Evolutionary conservation across 2,888 invertebrate species (phyloP).

Genomic region (Dynastes grantii): DNA sequence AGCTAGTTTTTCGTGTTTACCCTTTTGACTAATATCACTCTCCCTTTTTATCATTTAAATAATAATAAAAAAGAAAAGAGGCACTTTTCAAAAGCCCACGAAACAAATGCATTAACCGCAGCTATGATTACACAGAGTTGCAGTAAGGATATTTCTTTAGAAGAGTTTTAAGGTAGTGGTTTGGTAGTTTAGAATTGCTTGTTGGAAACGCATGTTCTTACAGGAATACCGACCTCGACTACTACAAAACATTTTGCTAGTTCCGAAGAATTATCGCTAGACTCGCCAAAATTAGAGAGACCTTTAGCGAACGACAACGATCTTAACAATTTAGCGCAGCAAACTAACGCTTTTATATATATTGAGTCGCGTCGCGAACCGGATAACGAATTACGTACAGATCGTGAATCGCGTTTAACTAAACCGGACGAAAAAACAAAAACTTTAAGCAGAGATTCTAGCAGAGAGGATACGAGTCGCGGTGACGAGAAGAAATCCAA

Average conservation of each 20-base stretch:
- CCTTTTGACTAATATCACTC: conserved; percentile 52
- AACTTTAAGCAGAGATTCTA: conserved; percentile 56
- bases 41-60: conserved; percentile 17
- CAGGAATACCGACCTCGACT: conserved; percentile 69
- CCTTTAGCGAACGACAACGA: conserved; percentile 47
- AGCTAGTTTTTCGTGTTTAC: conserved; percentile 60
- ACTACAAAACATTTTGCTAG: conserved; percentile 66
- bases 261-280: conserved; percentile 62
- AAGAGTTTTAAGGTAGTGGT: conserved; percentile 56
- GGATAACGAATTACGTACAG: conserved; percentile 57
- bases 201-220: conserved; percentile 71
- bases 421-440: conserved; percentile 53
- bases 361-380: conserved; percentile 67
- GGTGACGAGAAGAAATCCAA: conserved; percentile 66
- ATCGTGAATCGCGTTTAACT: conserved; percentile 52
- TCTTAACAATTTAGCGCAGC: conserved; percentile 47
- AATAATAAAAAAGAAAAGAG: not conserved
- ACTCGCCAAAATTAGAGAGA: conserved; percentile 53
- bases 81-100: conserved; percentile 35
- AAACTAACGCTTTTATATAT: conserved; percentile 68
- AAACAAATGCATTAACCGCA: conserved; percentile 53
- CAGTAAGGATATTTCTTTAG: conserved; percentile 67
- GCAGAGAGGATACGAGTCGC: conserved; percentile 59
- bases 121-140: conserved; percentile 55
- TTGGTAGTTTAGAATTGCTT: conserved; percentile 69